These are phyloP conservation scores for Choristoneura rosaceana DNA, from an alignment of 2,888 invertebrate genomes.

Conservation along the genomic window DNA sequence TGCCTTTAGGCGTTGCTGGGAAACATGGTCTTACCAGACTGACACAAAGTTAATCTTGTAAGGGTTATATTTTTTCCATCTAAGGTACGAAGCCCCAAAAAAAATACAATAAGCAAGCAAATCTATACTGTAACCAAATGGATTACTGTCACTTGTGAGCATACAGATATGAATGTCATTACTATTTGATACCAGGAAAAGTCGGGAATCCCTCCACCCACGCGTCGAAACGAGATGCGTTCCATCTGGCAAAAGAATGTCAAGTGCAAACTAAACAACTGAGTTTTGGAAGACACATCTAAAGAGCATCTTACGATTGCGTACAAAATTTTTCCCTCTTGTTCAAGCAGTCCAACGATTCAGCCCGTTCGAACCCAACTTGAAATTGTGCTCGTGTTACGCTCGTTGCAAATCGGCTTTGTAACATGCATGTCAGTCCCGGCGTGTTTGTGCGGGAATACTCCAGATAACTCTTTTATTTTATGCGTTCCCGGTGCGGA, in stretches of 20 bases:
- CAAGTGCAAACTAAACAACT: conserved; percentile 1
- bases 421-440: conserved; percentile 50
- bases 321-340: conserved; percentile 9
- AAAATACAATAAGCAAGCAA: neutral
- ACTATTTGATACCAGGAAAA: neutral
- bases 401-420: conserved; percentile 50
- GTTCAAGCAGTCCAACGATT: conserved; percentile 9
- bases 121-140: neutral
- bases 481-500: neutral
- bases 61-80: too few relatives aligned
- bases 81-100: too few relatives aligned
- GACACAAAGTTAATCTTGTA: too few relatives aligned
- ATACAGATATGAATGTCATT: neutral
- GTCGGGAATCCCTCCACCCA: neutral
- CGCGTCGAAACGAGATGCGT: neutral
- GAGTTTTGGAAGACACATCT: conserved; percentile 6
- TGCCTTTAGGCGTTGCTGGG: too few relatives aligned
- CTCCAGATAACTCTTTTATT: conserved; percentile 16
- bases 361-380: conserved; percentile 45
- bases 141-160: neutral
- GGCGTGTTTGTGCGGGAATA: neutral
- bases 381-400: conserved; percentile 40
- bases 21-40: too few relatives aligned
- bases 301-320: neutral
- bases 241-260: conserved; percentile 2